Evolutionary conservation across 2,888 invertebrate species (phyloP).

Genomic region (Drosophila barbarae): DNA sequence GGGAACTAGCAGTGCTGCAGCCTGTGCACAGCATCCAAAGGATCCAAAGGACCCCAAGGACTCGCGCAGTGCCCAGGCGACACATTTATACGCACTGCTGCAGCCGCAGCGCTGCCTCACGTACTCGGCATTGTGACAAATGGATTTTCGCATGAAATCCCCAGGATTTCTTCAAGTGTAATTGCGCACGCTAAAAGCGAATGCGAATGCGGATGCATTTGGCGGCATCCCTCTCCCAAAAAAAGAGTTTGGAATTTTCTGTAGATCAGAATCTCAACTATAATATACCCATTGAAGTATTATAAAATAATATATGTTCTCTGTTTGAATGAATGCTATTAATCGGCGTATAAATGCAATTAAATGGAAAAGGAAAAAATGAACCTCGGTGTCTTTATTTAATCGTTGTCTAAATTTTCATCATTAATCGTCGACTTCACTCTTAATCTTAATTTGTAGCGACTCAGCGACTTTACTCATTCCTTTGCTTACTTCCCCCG

Average conservation of each 20-base stretch:
- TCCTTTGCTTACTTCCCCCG: too few species aligned
- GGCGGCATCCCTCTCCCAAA: conserved; percentile 16
- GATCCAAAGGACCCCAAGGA: conserved; percentile 40
- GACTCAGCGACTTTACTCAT: too few species aligned
- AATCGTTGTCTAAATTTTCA: too few species aligned
- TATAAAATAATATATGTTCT: too few species aligned
- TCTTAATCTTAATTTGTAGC: not conserved
- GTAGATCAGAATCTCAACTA: not conserved
- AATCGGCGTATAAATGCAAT: too few species aligned
- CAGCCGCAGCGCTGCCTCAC: conserved; percentile 62
- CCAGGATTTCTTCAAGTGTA: conserved; percentile 72
- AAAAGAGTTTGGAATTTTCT: not conserved
- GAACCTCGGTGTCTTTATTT: too few species aligned
- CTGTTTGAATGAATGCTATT: too few species aligned
- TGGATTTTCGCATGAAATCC: conserved; percentile 72
- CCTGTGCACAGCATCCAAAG: conserved; percentile 19
- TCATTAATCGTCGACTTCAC: too few species aligned
- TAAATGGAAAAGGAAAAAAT: too few species aligned
- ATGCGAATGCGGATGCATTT: conserved; percentile 51
- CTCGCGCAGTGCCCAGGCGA: conserved; percentile 53
- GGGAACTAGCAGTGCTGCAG: conserved; percentile 31
- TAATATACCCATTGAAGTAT: not conserved
- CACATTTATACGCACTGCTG: conserved; percentile 67
- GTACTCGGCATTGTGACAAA: conserved; percentile 76
- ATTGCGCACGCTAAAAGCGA: conserved; percentile 69